Percentiles rank a stretch among this genome's conserved stretches.
phyloP scores from a whole-genome alignment of 2,113 vertebrate genomes.

The Vombatus ursinus region DNA sequence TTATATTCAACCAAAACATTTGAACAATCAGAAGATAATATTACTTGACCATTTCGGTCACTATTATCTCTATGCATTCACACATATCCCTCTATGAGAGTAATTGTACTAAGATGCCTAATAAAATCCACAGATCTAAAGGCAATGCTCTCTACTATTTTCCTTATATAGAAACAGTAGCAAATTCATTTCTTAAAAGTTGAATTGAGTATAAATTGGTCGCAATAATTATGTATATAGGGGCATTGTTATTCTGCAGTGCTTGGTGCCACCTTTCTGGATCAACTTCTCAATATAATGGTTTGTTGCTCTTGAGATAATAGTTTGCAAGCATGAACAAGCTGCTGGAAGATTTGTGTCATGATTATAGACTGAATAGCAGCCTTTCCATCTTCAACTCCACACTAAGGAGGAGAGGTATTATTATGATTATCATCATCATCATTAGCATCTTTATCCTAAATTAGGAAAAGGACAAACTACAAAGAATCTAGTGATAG shows the following conservation, averaged over 20 bases:
- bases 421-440: slow-evolving; percentile 69
- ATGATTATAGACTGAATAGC: slow-evolving; percentile 70
- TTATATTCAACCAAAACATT: neutral
- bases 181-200: slow-evolving; percentile 50
- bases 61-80: neutral
- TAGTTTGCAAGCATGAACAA: slow-evolving; percentile 71
- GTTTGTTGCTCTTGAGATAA: slow-evolving; percentile 73
- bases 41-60: neutral
- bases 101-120: neutral
- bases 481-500: slow-evolving; percentile 46
- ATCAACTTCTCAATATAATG: slow-evolving; percentile 66
- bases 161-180: slow-evolving; percentile 41
- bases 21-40: neutral
- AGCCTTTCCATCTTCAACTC: slow-evolving; percentile 68
- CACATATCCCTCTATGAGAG: neutral
- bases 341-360: slow-evolving; percentile 73
- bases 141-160: slow-evolving; percentile 5
- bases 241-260: slow-evolving; percentile 45
- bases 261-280: neutral
- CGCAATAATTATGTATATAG: slow-evolving; percentile 16
- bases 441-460: slow-evolving; percentile 70
- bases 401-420: slow-evolving; percentile 58
- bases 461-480: slow-evolving; percentile 68
- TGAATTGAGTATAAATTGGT: slow-evolving; percentile 51
- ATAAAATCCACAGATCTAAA: neutral